Percentiles rank a stretch among this genome's conserved stretches.
Evolutionary conservation across 1,140 invertebrate species (phyloP).

Genomic region (Polypedilum vanderplanki): DNA sequence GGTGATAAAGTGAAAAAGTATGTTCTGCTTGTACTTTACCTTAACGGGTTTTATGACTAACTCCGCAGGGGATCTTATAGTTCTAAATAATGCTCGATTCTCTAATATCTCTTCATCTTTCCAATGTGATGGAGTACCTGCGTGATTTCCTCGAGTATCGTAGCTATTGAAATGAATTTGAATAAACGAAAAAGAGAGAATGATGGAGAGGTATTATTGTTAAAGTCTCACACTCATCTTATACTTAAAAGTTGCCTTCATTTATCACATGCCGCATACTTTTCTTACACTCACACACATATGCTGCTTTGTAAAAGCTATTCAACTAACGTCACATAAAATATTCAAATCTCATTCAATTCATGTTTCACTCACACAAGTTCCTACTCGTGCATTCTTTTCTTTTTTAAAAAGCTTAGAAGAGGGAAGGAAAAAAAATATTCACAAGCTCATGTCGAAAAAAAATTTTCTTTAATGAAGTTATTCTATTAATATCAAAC

Average conservation of each 20-base stretch:
- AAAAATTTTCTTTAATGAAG: not conserved
- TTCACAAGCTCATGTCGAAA: not conserved
- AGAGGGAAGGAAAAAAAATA: not conserved
- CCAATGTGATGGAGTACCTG: slow-evolving; percentile 47
- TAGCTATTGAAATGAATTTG: slow-evolving; percentile 39
- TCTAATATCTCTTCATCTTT: slow-evolving; percentile 48
- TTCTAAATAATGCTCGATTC: slow-evolving; percentile 49
- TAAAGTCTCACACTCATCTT: not conserved
- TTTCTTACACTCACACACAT: not conserved
- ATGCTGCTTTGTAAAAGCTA: not conserved
- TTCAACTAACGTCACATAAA: not conserved
- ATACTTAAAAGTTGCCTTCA: not conserved
- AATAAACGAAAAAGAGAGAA: not conserved
- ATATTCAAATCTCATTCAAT: not conserved
- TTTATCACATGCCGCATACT: slow-evolving; percentile 3
- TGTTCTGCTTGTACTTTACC: slow-evolving; percentile 33
- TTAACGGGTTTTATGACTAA: slow-evolving; percentile 44
- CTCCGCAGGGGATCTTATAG: slow-evolving; percentile 49
- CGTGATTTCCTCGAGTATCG: slow-evolving; percentile 45
- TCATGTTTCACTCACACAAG: not conserved
- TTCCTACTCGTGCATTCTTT: not conserved
- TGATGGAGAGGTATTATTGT: slow-evolving; percentile 12
- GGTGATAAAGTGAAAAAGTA: not conserved
- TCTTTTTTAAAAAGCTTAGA: not conserved
- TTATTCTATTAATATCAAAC: too few relatives aligned